phyloP scores from a whole-genome alignment of 1,140 invertebrate genomes.

The Platorchestia sp. region DNA sequence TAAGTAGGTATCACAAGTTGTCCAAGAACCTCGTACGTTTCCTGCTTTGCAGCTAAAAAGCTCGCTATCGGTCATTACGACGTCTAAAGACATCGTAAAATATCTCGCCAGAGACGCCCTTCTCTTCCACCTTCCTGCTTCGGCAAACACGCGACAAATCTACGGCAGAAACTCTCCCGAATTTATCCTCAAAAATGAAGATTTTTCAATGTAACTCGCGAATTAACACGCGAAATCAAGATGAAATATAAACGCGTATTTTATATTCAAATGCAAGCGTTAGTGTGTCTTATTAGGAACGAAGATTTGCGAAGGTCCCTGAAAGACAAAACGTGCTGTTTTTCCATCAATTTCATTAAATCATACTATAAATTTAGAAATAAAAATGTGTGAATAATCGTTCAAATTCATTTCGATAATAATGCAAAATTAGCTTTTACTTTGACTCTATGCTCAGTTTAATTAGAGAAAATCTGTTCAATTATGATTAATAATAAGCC shows the following conservation, averaged over 20 bases:
- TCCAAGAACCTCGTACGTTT: slow-evolving; percentile 30
- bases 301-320: background rate
- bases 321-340: background rate
- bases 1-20: slow-evolving; percentile 54
- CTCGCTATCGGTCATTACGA: slow-evolving; percentile 55
- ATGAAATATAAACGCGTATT: background rate
- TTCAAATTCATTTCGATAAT: too few relatives aligned
- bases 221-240: background rate
- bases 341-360: background rate
- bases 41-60: slow-evolving; percentile 49
- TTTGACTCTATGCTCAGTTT: background rate
- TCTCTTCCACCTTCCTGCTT: slow-evolving; percentile 37
- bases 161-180: slow-evolving; percentile 24
- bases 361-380: background rate
- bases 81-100: slow-evolving; percentile 52
- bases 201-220: slow-evolving; percentile 1
- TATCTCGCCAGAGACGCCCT: slow-evolving; percentile 46
- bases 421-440: background rate
- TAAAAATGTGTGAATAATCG: background rate
- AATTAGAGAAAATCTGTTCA: too few relatives aligned
- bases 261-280: background rate
- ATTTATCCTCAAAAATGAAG: background rate
- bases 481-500: too few relatives aligned
- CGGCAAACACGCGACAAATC: slow-evolving; percentile 54
- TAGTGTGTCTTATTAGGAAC: background rate